Base-by-base conservation (phyloP, 2,888 invertebrate species). In the Eustalomyia histrio region DNA sequence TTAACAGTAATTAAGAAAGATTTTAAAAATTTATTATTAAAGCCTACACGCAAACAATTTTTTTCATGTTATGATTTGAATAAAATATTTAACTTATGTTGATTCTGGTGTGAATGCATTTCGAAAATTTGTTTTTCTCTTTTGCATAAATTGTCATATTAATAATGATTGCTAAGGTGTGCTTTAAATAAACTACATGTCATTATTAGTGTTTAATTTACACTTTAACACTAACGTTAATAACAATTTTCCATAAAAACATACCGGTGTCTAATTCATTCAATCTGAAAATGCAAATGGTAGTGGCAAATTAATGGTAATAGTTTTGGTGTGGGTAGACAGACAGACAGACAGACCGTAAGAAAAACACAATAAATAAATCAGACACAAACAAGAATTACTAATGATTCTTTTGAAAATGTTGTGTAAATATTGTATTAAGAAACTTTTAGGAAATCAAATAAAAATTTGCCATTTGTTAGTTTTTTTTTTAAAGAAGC, bases 191-290 rank as follows among this genome's bases (percentile, higher is more conserved):
- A 76, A 81, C 64, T 81, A 74, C 78, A 71, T 78, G 81, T 78
- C 81, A 81, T 81, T 81, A 81, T 81, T 78, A 78, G 74, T 78
- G 78, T 81, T 81, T 81, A 78, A 78, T 81, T 78, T 81, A 81
- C 81, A 81, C 81, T 76, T 78, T 78, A 81, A 78, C 81, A 79
- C 76, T 74, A 82, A 73, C 75, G 78, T 73, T 79, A 82, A 29
- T 29, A 29, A 76, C 82, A 73, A 43, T 72, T 72, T 71, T 53
- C 12, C 47, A 55, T 67, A 71, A 64, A 65, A 33, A 47, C 67
- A 43, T 39, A 55, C 67, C 14, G 16, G 18, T 18, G 43, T 72
- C 50, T 65, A 67, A 61, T 29, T 29, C 29, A 6, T 29, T 29
- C 29, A 72, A 78, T 72, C 43, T 29, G 67, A 43, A 78, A 78